phyloP scores from a whole-genome alignment of 2,888 invertebrate genomes.

The Cephus pygmeus region DNA sequence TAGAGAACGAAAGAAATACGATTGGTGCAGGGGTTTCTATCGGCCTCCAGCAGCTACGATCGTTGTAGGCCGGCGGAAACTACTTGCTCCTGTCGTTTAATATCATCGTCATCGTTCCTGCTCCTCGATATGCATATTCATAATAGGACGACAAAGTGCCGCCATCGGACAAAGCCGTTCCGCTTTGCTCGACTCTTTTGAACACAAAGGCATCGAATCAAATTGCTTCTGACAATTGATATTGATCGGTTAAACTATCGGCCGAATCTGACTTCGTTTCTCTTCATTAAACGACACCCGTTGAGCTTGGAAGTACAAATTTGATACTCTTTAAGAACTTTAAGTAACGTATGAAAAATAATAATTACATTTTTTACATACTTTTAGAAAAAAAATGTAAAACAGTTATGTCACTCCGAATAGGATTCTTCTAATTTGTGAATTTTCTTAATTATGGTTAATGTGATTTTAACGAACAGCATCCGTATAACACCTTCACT shows the following conservation, averaged over 20 bases:
- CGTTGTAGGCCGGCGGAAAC: constrained; percentile 95
- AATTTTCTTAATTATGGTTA: background rate
- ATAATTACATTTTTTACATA: background rate
- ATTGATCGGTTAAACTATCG: background rate
- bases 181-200: background rate
- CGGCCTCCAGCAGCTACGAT: constrained; percentile 87
- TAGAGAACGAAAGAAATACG: background rate
- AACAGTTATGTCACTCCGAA: background rate
- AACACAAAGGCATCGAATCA: background rate
- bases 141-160: background rate
- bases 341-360: background rate
- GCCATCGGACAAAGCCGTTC: background rate
- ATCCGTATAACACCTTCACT: background rate
- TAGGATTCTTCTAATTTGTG: background rate
- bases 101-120: constrained; percentile 31
- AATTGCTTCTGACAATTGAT: background rate
- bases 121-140: background rate
- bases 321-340: background rate
- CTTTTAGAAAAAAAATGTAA: background rate
- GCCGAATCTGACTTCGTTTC: background rate
- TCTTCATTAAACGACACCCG: background rate
- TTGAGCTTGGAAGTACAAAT: background rate
- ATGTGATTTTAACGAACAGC: background rate
- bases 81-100: constrained; percentile 77
- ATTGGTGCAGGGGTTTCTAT: constrained; percentile 86